Evolutionary conservation across 2,888 invertebrate genomes (phyloP), one percentile per base, ranked within the genome.

Genomic region (Xylocampa areola): DNA sequence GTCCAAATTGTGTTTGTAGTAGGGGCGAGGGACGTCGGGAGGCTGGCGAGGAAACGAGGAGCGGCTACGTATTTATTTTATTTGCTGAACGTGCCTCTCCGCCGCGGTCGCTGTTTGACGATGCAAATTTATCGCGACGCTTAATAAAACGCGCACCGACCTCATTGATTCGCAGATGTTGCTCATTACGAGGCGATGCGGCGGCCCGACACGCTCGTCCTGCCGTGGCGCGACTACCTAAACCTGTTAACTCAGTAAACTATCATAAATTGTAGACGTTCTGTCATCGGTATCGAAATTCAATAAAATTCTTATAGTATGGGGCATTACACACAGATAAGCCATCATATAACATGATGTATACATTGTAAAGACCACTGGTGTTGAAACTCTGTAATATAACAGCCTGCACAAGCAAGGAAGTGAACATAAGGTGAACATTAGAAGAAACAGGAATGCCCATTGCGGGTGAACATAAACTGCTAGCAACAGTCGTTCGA

Each of bases 41-140:
- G 77, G 78, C 73, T 78, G 75, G 72, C 80, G 80, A 76, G 71
- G 77, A 72, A 77, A 76, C 77, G 81, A 81, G 82, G 81, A 84
- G 84, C 72, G 66, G 82, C 82, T 81, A 79, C 86, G 87, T 91
- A 92, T 91, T 92, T 90, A 92, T 90, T 92, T 88, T 91, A 92
- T 93, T 92, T 92, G 87, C 83, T 78, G 92, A 92, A 92, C 92
- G 93, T 93, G 93, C 91, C 81, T 83, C 87, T 81, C 79, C 82
- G 84, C 85, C 84, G 84, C 86, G 86, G 88, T 76, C 86, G 80
- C 87, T 91, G 89, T 91, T 93, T 91, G 90, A 86, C 85, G 88
- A 94, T 93, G 92, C 90, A 92, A 93, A 92, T 92, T 91, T 91
- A 92, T 92, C 87, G 88, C 84, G 82, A 83, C 85, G 87, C 84